phyloP scores from a whole-genome alignment of 2,888 invertebrate genomes.

The Dioctria rufipes region DNA sequence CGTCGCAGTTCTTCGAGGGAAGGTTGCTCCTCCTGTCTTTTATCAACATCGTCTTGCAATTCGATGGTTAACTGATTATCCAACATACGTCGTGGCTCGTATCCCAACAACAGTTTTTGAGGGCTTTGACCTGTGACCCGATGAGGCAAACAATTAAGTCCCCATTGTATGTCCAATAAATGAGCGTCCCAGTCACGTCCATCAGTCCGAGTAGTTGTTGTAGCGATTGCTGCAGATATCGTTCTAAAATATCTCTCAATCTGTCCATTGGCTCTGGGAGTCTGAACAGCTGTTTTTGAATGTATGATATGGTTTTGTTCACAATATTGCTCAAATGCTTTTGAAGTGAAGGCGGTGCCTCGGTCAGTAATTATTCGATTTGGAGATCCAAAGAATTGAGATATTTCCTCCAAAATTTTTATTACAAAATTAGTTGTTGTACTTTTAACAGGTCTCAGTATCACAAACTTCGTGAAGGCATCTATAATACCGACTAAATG shows the following conservation, averaged over 20 bases:
- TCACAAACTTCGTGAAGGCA: constrained; percentile 57
- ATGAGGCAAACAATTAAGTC: constrained; percentile 39
- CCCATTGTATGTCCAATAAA: constrained; percentile 48
- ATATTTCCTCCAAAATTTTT: constrained; percentile 47
- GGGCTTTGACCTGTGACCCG: constrained; percentile 36
- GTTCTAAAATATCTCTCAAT: constrained; percentile 53
- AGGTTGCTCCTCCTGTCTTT: constrained; percentile 23
- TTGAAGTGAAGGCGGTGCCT: constrained; percentile 57
- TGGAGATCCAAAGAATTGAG: constrained; percentile 59
- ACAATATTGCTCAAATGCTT: constrained; percentile 60
- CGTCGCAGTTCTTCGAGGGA: constrained; percentile 6
- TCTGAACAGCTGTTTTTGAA: constrained; percentile 60
- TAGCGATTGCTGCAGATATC: constrained; percentile 44
- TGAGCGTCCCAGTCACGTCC: constrained; percentile 51
- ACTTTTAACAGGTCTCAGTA: constrained; percentile 58
- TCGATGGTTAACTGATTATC: constrained; percentile 22
- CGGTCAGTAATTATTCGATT: constrained; percentile 56
- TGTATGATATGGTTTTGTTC: constrained; percentile 60
- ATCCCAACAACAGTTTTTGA: constrained; percentile 52
- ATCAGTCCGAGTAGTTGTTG: constrained; percentile 44
- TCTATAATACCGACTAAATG: constrained; percentile 58
- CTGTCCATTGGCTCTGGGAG: constrained; percentile 61
- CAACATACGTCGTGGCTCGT: constrained; percentile 26
- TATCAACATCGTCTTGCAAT: constrained; percentile 4
- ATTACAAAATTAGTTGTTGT: constrained; percentile 57